phyloP scores from a whole-genome alignment of 2,797 vertebrate genomes.

The Thalassophryne amazonica region DNA sequence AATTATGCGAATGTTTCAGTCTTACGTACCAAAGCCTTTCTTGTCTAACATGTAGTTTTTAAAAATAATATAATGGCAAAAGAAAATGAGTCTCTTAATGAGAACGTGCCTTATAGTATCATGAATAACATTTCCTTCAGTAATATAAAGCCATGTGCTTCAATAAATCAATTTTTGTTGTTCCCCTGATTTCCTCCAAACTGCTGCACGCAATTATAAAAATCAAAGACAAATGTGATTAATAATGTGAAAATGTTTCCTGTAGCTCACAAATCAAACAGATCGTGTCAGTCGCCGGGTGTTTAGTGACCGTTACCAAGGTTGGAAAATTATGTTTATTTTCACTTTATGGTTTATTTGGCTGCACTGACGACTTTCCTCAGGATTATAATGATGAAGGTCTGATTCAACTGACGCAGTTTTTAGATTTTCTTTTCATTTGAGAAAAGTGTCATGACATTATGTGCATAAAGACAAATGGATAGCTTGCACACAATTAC shows the following conservation, averaged over 20 bases:
- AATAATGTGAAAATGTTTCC: conserved; percentile 25
- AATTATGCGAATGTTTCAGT: no score
- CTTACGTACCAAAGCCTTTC: no score
- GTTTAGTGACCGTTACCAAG: conserved; percentile 19
- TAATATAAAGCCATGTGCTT: neutral
- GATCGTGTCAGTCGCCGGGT: conserved; percentile 9
- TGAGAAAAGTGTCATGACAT: conserved; percentile 42
- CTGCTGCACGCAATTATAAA: conserved; percentile 18
- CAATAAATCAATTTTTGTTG: conserved; percentile 5
- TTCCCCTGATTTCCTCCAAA: conserved; percentile 24
- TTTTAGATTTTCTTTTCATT: conserved; percentile 30
- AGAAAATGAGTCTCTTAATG: no score
- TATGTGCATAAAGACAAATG: conserved; percentile 50
- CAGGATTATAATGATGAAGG: conserved; percentile 32
- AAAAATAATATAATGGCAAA: no score
- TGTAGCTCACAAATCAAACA: conserved; percentile 14
- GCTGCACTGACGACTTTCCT: conserved; percentile 13
- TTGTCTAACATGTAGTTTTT: no score
- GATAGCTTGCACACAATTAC: conserved; percentile 2
- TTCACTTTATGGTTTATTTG: conserved; percentile 26
- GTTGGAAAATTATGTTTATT: conserved; percentile 21
- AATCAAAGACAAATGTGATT: conserved; percentile 23
- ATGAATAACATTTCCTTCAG: neutral
- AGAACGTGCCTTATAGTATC: neutral
- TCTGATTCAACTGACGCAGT: conserved; percentile 34